Percentiles rank a stretch among this genome's conserved stretches.
phyloP scores from a whole-genome alignment of 2,797 vertebrate genomes.

The Varecia variegata region DNA sequence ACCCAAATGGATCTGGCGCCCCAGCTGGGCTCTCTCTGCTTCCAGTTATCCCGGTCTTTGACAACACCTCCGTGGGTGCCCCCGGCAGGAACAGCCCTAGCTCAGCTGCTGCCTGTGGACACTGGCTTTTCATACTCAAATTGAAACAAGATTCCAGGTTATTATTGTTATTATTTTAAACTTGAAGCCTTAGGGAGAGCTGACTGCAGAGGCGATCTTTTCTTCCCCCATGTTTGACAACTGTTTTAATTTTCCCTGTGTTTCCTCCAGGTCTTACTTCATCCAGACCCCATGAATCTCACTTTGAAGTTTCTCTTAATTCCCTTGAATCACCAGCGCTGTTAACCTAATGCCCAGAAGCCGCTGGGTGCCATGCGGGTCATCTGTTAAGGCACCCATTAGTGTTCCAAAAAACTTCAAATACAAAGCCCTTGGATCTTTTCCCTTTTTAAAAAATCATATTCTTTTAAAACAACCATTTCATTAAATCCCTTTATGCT shows the following conservation, averaged over 20 bases:
- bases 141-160: constrained; percentile 9
- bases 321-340: not conserved
- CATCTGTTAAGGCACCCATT: not conserved
- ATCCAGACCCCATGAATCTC: not conserved
- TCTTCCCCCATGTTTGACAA: not conserved
- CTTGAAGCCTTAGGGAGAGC: not conserved
- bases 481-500: not conserved
- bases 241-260: not conserved
- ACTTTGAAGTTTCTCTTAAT: constrained; percentile 6
- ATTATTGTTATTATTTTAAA: constrained; percentile 42
- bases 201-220: not conserved
- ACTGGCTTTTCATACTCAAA: constrained; percentile 12
- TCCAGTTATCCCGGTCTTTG: not conserved
- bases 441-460: not conserved
- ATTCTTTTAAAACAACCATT: not conserved
- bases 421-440: not conserved
- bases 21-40: constrained; percentile 50
- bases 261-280: not conserved
- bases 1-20: not conserved
- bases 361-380: not conserved
- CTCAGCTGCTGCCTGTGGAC: not conserved
- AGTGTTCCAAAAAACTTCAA: not conserved
- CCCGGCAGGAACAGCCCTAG: not conserved
- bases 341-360: not conserved
- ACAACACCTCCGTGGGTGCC: not conserved